Conservation (phyloP, 1,140 invertebrate species). For the Nomia melanderi region DNA sequence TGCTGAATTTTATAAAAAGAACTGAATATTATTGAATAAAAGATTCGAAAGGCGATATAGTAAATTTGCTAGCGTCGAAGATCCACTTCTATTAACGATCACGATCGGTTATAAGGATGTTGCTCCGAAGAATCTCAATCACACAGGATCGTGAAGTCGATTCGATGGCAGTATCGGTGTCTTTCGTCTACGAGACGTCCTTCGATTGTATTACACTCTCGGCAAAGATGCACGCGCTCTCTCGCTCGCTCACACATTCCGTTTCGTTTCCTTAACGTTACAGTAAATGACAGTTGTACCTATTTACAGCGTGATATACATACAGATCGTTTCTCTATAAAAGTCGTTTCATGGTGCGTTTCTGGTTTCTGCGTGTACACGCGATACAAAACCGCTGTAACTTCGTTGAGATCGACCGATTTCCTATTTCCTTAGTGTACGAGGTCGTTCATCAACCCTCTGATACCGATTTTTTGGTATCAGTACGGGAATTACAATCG, state of each 20-base stretch:
- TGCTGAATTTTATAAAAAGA: no score
- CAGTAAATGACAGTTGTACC: constrained; percentile 53
- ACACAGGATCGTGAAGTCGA: constrained; percentile 47
- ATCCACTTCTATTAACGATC: constrained; percentile 7
- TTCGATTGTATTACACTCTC: constrained; percentile 52
- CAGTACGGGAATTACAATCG: neutral
- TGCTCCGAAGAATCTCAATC: constrained; percentile 22
- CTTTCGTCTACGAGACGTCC: constrained; percentile 29
- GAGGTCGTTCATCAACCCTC: neutral
- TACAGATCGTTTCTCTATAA: constrained; percentile 58
- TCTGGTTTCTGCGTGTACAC: constrained; percentile 20
- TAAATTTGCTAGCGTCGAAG: neutral
- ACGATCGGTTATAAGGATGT: constrained; percentile 25
- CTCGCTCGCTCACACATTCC: neutral
- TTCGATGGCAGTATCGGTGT: constrained; percentile 38
- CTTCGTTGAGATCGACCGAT: constrained; percentile 60
- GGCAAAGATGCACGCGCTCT: constrained; percentile 7
- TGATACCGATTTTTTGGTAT: neutral
- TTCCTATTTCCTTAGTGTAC: neutral
- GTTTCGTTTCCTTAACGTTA: constrained; percentile 46
- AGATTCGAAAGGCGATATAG: neutral
- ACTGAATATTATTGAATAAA: neutral
- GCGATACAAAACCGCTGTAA: constrained; percentile 62
- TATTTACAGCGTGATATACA: constrained; percentile 64
- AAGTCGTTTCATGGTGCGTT: constrained; percentile 52